phyloP scores from a whole-genome alignment of 2,888 invertebrate genomes.

The Stenotaenia linearis region DNA sequence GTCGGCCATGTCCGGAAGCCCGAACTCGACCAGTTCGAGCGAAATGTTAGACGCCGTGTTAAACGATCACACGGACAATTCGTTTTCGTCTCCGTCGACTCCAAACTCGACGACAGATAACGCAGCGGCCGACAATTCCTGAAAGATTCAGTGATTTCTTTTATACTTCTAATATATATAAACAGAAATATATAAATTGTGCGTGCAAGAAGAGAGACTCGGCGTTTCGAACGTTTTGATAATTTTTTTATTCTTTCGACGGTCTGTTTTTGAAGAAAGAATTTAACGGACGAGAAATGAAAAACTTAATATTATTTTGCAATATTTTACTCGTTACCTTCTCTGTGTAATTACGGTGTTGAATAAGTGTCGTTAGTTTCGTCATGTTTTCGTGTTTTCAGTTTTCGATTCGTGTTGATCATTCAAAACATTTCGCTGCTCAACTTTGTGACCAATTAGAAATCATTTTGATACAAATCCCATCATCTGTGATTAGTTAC shows the following conservation, averaged over 20 bases:
- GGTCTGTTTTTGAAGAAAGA: background rate
- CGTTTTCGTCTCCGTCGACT: slow-evolving; percentile 35
- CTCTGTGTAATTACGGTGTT: background rate
- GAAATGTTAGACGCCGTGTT: slow-evolving; percentile 33
- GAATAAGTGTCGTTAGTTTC: background rate
- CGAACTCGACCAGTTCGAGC: slow-evolving; percentile 4
- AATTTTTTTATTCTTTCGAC: background rate
- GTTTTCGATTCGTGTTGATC: background rate
- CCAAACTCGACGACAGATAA: slow-evolving; percentile 33
- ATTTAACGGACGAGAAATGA: background rate
- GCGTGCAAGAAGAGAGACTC: background rate
- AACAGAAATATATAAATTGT: background rate
- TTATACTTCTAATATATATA: background rate
- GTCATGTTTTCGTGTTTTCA: background rate
- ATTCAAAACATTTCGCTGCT: background rate
- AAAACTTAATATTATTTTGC: background rate
- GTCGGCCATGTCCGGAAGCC: slow-evolving; percentile 3
- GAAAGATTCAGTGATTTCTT: background rate
- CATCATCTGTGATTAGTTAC: background rate
- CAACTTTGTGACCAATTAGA: background rate
- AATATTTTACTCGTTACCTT: background rate
- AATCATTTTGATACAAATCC: background rate
- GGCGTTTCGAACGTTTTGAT: background rate
- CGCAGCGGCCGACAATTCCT: background rate
- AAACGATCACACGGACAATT: slow-evolving; percentile 34